Percentiles rank a stretch among this genome's conserved stretches.
These are phyloP conservation scores for Chloropsis cyanopogon DNA, from an alignment of 2,113 vertebrate genomes.

Conservation along the genomic window DNA sequence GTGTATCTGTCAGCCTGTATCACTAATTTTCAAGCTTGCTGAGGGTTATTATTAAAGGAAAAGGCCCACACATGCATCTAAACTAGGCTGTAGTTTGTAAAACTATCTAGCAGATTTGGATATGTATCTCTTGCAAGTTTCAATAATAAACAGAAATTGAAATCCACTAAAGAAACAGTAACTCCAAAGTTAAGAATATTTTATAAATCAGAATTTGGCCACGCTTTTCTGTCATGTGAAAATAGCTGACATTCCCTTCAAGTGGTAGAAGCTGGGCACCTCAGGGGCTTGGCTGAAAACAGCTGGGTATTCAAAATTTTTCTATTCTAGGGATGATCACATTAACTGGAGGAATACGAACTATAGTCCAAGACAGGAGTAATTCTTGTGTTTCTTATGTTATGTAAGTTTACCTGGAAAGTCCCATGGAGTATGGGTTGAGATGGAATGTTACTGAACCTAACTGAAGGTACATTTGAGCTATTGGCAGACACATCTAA, in stretches of 20 bases:
- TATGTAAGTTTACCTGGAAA: background rate
- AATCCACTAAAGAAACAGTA: background rate
- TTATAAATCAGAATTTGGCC: background rate
- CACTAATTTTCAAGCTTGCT: background rate
- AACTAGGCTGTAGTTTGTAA: background rate
- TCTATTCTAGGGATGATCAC: background rate
- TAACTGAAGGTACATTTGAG: background rate
- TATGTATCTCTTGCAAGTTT: background rate
- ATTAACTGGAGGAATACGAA: background rate
- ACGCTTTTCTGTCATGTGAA: background rate
- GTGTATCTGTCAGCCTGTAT: background rate
- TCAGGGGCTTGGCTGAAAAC: background rate
- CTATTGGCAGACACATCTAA: background rate
- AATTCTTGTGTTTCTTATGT: background rate
- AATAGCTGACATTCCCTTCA: background rate
- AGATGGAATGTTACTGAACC: background rate
- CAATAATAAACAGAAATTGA: background rate
- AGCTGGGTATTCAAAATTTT: background rate
- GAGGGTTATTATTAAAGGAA: background rate
- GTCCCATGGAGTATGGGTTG: background rate
- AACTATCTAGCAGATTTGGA: background rate
- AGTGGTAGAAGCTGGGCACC: background rate
- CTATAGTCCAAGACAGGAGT: background rate
- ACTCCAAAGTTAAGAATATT: background rate
- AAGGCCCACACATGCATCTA: background rate